phyloP scores from a whole-genome alignment of 2,888 invertebrate species.

The Meteorus colon region DNA sequence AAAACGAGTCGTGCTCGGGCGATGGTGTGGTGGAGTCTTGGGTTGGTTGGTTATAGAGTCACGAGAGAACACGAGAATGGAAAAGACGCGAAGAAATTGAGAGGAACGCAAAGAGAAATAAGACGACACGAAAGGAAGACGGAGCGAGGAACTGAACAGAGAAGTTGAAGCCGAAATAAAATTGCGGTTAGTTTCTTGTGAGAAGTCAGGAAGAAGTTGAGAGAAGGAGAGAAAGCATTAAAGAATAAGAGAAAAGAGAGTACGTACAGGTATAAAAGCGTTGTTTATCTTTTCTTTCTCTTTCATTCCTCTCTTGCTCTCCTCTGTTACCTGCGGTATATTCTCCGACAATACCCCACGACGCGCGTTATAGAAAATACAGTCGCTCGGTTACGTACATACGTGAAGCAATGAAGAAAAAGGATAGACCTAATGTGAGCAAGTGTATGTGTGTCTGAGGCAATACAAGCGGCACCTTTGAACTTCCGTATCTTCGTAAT shows the following conservation, averaged over 20 bases:
- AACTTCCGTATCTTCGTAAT: slow-evolving; percentile 53
- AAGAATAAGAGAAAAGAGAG: neutral
- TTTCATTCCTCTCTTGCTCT: neutral
- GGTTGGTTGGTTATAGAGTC: slow-evolving; percentile 18
- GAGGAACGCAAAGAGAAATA: slow-evolving; percentile 23
- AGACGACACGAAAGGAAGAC: slow-evolving; percentile 23
- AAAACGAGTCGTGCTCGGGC: slow-evolving; percentile 30
- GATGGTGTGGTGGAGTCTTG: slow-evolving; percentile 7
- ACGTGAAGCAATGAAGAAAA: neutral
- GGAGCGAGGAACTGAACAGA: slow-evolving; percentile 44
- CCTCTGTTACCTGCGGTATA: neutral
- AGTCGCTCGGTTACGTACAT: slow-evolving; percentile 40
- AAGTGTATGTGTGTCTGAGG: slow-evolving; percentile 11
- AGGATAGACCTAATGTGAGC: neutral
- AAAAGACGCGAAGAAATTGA: slow-evolving; percentile 24
- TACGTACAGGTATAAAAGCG: neutral
- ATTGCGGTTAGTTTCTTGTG: slow-evolving; percentile 45
- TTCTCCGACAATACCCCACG: slow-evolving; percentile 12
- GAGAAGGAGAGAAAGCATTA: neutral
- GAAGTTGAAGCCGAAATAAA: slow-evolving; percentile 45
- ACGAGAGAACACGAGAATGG: slow-evolving; percentile 9
- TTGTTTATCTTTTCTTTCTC: neutral
- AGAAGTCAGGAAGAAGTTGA: slow-evolving; percentile 8
- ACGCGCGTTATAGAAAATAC: slow-evolving; percentile 30
- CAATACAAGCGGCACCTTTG: slow-evolving; percentile 51